A percentile compares a stretch with the other conserved stretches of the same genome.
Conservation (phyloP, 2,888 invertebrate genomes). For the Idaea aversata region DNA sequence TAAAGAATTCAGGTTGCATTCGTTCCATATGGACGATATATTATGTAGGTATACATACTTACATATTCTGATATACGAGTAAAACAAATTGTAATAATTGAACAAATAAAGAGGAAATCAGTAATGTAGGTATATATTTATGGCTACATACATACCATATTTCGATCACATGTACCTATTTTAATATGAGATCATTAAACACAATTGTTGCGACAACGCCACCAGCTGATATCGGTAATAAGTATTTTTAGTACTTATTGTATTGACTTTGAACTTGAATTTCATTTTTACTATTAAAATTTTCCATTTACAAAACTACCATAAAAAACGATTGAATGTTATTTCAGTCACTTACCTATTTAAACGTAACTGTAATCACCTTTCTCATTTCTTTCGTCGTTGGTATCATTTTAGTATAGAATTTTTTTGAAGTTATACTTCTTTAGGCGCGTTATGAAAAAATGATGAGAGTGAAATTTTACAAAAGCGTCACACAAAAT, state of each 20-base stretch:
- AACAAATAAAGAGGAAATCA: too few relatives aligned
- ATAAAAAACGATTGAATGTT: constrained; percentile 13
- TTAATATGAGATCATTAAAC: constrained; percentile 6
- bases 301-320: constrained; percentile 17
- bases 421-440: too few relatives aligned
- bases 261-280: constrained; percentile 43
- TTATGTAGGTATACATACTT: not conserved
- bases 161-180: not conserved
- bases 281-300: constrained; percentile 13
- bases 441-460: too few relatives aligned
- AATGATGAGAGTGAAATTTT: too few relatives aligned
- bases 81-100: not conserved
- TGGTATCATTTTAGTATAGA: too few relatives aligned
- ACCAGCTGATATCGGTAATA: constrained; percentile 30
- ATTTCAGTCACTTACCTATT: not conserved
- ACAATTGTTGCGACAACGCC: constrained; percentile 17
- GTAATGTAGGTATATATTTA: too few relatives aligned
- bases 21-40: not conserved
- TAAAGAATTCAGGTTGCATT: not conserved
- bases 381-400: too few relatives aligned
- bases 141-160: too few relatives aligned
- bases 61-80: not conserved
- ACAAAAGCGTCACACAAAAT: too few relatives aligned
- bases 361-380: too few relatives aligned
- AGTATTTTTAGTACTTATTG: constrained; percentile 32